Evolutionary conservation across 2,113 vertebrate genomes (phyloP).

Genomic region (Chlorocebus sabaeus): DNA sequence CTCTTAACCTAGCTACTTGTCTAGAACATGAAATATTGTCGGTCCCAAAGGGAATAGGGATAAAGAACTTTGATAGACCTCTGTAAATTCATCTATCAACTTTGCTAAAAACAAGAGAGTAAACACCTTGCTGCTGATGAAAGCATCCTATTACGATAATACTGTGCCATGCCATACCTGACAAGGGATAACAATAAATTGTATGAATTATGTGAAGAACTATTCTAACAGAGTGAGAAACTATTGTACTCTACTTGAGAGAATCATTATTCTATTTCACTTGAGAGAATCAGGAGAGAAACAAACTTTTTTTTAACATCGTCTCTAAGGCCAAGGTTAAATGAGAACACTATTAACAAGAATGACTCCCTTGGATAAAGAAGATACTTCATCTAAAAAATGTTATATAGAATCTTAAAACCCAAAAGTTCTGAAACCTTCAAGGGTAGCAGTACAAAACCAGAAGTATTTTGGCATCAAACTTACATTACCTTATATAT

Average conservation of each 20-base stretch:
- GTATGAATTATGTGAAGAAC: background rate
- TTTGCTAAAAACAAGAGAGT: background rate
- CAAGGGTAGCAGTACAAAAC: constrained; percentile 51
- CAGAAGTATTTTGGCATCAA: constrained; percentile 58
- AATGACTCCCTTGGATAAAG: constrained; percentile 5
- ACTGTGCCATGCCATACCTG: background rate
- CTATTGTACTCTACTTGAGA: constrained; percentile 30
- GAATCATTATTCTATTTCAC: background rate
- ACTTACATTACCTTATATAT: background rate
- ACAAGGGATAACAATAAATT: background rate
- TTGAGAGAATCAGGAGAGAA: constrained; percentile 25
- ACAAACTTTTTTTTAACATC: background rate
- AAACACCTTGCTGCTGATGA: background rate
- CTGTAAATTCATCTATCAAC: background rate
- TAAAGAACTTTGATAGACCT: background rate
- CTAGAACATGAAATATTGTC: constrained; percentile 15
- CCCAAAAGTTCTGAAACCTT: constrained; percentile 60
- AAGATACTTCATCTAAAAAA: constrained; percentile 46
- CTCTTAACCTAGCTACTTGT: background rate
- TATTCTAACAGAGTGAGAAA: background rate
- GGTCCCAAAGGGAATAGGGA: constrained; percentile 19
- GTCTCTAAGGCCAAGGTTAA: constrained; percentile 36
- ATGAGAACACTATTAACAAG: background rate
- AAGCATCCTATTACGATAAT: background rate
- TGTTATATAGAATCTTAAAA: constrained; percentile 35